Base-by-base conservation (phyloP, 2,888 invertebrate genomes). In the Apocheima hispidaria region DNA sequence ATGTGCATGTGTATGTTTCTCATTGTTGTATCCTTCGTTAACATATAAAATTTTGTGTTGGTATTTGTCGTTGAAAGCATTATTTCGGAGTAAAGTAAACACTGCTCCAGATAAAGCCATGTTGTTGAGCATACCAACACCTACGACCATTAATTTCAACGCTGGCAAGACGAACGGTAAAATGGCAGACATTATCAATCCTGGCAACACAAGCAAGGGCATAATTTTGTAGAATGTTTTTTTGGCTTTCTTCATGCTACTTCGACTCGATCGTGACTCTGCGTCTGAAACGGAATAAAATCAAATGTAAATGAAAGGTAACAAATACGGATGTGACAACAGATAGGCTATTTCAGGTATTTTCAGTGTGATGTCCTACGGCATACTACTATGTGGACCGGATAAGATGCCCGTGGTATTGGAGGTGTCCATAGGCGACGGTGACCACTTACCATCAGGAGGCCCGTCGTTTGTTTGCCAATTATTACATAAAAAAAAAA, bases 141-240 rank as follows among this genome's bases (percentile, higher is more conserved):
- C 89, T 28, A 95, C 84, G 0, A 95, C 94, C 79, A 94, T 94
- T 93, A 96, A 93, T 78, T 95, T 95, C 14, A 96, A 76, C 0
- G 94, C 94, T 0, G 96, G 96, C 73, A 96, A 79, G 16, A 95
- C 80, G 80, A 96, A 96, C 0, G 96, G 96, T 74, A 96, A 80
- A 46, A 96, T 84, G 10, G 95, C 95, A 0, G 95, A 94, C 90
- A 96, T 91, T 0, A 95, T 77, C 2, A 96, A 89, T 0, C 94
- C 95, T 0, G 96, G 96, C 64, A 95, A 78, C 18, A 95, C 74
- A 51, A 95, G 72, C 28, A 94, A 87, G 0, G 95, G 95, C 41
- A 95, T 82, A 9, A 91, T 74, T 33, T 81, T 80, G 65, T 83
- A 83, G 38, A 92, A 87, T 33, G 72, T 68, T 66, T 92, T 89